Evolutionary conservation across 37 sponge, comb jelly and placozoan genomes (phyloP).

Genomic region (Aplysina aerophoba): DNA sequence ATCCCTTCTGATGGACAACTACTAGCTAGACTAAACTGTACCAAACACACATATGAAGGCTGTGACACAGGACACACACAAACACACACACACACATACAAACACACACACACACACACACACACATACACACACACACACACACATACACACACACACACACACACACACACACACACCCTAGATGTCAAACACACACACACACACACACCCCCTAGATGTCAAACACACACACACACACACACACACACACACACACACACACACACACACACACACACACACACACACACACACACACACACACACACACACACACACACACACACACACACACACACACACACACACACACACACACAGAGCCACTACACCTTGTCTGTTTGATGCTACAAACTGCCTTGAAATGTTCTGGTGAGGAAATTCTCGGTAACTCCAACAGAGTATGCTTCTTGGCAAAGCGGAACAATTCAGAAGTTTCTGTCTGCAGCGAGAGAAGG

Average conservation of each 20-base stretch:
- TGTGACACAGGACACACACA: no score
- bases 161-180: slow-evolving; percentile 31
- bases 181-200: slow-evolving; percentile 54
- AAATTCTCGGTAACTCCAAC: no score
- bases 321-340: neutral
- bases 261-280: neutral
- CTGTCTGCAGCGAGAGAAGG: neutral
- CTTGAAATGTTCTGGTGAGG: no score
- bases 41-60: no score
- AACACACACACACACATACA: no score
- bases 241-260: neutral
- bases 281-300: slow-evolving; percentile 53
- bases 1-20: no score
- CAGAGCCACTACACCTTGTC: neutral
- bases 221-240: neutral
- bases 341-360: neutral
- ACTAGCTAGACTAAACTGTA: no score
- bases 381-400: no score
- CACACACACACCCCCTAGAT: neutral
- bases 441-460: neutral
- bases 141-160: slow-evolving; percentile 43
- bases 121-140: slow-evolving; percentile 37
- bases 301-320: slow-evolving; percentile 6
- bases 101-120: slow-evolving; percentile 33
- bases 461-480: neutral